phyloP scores from a whole-genome alignment of 1,140 invertebrate species.

The Diploscapter pachys region DNA sequence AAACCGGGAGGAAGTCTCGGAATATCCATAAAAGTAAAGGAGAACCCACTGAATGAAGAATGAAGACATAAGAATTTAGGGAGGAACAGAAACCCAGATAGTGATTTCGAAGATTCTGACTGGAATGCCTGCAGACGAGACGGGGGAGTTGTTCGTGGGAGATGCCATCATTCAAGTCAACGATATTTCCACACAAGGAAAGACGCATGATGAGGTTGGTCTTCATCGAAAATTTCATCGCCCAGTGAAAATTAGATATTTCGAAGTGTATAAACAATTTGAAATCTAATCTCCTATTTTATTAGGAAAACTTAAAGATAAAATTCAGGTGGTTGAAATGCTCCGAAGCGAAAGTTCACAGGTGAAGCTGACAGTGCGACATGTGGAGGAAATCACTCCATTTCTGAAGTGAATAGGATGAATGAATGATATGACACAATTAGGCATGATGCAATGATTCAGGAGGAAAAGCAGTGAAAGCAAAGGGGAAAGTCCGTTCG shows the following conservation, averaged over 20 bases:
- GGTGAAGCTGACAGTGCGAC: conserved; percentile 84
- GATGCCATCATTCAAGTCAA: conserved; percentile 95
- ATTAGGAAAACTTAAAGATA: too few relatives aligned
- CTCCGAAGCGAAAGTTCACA: conserved; percentile 82
- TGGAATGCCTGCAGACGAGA: conserved; percentile 81
- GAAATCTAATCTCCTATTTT: too few relatives aligned
- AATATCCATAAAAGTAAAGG: conserved; percentile 52
- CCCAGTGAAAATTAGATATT: too few relatives aligned
- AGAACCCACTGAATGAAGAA: background rate
- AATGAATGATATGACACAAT: too few relatives aligned
- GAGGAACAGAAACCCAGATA: conserved; percentile 83
- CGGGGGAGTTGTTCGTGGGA: conserved; percentile 86
- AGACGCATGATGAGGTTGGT: conserved; percentile 76
- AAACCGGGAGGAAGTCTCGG: conserved; percentile 47
- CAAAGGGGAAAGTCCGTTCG: too few relatives aligned
- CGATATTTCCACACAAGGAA: conserved; percentile 81
- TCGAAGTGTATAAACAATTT: too few relatives aligned
- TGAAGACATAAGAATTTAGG: conserved; percentile 59
- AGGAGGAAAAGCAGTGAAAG: too few relatives aligned
- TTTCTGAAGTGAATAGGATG: conserved; percentile 74
- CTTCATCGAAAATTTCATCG: background rate
- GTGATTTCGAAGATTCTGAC: conserved; percentile 90
- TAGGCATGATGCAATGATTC: too few relatives aligned
- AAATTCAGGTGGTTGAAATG: conserved; percentile 74
- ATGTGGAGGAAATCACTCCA: conserved; percentile 88